These are phyloP conservation scores for Lerista edwardsae DNA, from an alignment of 2,797 vertebrate genomes.

Conservation along the genomic window DNA sequence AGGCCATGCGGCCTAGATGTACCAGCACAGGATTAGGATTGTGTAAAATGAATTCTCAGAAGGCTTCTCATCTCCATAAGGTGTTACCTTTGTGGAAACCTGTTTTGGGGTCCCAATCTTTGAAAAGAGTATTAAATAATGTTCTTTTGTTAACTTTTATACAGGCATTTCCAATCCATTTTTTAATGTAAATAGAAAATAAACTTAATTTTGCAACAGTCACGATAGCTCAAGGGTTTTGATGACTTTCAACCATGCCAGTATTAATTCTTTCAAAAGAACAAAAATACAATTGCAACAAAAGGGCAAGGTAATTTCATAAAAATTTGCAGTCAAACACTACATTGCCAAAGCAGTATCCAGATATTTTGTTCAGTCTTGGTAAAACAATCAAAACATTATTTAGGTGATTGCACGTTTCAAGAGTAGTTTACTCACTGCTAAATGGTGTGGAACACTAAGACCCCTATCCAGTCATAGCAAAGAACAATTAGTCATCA, in stretches of 20 bases:
- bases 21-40: too few species aligned
- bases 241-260: constrained; percentile 11
- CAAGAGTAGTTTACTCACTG: not conserved
- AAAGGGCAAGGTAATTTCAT: constrained; percentile 7
- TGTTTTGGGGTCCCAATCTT: not conserved
- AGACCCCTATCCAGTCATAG: not conserved
- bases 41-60: too few species aligned
- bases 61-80: not conserved
- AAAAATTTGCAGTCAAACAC: not conserved
- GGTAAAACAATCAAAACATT: not conserved
- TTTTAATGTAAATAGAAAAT: constrained; percentile 38
- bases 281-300: constrained; percentile 1
- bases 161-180: constrained; percentile 45
- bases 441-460: not conserved
- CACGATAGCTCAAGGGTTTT: constrained; percentile 36
- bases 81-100: not conserved
- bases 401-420: not conserved
- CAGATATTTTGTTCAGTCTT: not conserved
- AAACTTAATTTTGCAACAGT: constrained; percentile 35
- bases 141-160: constrained; percentile 23
- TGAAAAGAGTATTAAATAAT: not conserved
- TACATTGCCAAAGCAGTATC: not conserved
- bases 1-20: too few species aligned
- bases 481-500: not conserved
- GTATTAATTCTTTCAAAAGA: constrained; percentile 26